phyloP scores from a whole-genome alignment of 2,797 vertebrate species.

The Apogon hyalosoma region DNA sequence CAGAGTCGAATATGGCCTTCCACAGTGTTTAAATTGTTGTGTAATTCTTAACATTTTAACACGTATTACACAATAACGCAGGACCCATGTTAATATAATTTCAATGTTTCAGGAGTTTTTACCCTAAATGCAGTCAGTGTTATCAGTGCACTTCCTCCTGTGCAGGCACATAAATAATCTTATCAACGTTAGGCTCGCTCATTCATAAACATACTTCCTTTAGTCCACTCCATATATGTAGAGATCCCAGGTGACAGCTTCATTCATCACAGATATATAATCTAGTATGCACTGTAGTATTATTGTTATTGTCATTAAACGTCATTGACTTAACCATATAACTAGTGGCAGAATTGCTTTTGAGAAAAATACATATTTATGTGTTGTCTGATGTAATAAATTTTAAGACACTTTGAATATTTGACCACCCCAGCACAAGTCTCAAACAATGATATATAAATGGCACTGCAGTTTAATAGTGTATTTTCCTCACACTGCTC shows the following conservation, averaged over 20 bases:
- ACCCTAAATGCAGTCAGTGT: background rate
- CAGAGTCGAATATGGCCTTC: background rate
- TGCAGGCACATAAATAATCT: background rate
- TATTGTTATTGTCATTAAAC: too few species aligned
- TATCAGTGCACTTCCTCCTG: background rate
- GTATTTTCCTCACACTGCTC: slow-evolving; percentile 16
- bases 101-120: background rate
- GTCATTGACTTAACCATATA: too few species aligned
- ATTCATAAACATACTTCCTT: background rate
- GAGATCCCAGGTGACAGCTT: background rate
- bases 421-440: background rate
- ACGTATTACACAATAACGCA: background rate
- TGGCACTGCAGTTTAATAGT: background rate
- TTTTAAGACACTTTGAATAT: background rate
- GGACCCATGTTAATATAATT: slow-evolving; percentile 16
- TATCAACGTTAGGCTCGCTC: background rate
- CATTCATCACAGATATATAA: background rate
- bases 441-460: background rate
- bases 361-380: too few species aligned
- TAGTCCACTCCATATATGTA: background rate
- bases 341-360: too few species aligned
- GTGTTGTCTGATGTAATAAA: too few species aligned
- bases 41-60: slow-evolving; percentile 26
- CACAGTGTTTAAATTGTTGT: background rate
- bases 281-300: too few species aligned